Conservation (phyloP, 2,888 invertebrate genomes). For the Drosophila paranaensis region DNA sequence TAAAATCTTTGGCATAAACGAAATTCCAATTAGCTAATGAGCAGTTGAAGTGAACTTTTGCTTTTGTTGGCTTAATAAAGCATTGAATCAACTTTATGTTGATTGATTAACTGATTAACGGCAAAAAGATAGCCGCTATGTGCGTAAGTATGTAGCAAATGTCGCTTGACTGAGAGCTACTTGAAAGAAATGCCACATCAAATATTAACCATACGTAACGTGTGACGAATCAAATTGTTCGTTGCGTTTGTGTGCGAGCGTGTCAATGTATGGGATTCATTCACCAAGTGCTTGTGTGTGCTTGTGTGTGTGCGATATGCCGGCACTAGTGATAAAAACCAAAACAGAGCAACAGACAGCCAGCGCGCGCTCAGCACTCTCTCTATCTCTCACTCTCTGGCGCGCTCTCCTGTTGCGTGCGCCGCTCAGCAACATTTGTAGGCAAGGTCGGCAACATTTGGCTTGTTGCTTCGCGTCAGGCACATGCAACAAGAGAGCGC, state of each 20-base stretch:
- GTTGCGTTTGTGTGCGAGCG: slow-evolving; percentile 12
- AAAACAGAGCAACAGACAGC: slow-evolving; percentile 63
- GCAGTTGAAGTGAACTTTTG: slow-evolving; percentile 5
- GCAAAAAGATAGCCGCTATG: slow-evolving; percentile 14
- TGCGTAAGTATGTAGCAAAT: slow-evolving; percentile 36
- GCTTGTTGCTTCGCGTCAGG: slow-evolving; percentile 50
- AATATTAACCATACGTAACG: slow-evolving; percentile 55
- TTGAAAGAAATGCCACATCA: slow-evolving; percentile 38
- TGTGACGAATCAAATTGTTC: slow-evolving; percentile 27
- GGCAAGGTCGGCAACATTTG: slow-evolving; percentile 76
- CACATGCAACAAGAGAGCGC: slow-evolving; percentile 6
- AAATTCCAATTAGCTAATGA: slow-evolving; percentile 33
- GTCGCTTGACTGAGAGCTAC: slow-evolving; percentile 56
- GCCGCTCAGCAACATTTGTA: slow-evolving; percentile 53
- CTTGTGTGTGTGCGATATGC: slow-evolving; percentile 33
- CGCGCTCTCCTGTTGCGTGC: slow-evolving; percentile 16
- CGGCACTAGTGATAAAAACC: slow-evolving; percentile 55
- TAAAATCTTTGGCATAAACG: slow-evolving; percentile 1
- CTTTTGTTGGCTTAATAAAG: slow-evolving; percentile 34
- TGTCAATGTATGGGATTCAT: slow-evolving; percentile 29
- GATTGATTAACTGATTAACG: slow-evolving; percentile 65
- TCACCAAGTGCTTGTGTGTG: slow-evolving; percentile 28
- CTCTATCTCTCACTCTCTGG: slow-evolving; percentile 4
- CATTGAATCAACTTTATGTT: slow-evolving; percentile 53
- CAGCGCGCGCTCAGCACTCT: slow-evolving; percentile 18